Percentiles rank a stretch among this genome's conserved stretches.
These are phyloP conservation scores for Drepanosiphum platanoidis DNA, from an alignment of 2,888 invertebrate species.

Conservation along the genomic window DNA sequence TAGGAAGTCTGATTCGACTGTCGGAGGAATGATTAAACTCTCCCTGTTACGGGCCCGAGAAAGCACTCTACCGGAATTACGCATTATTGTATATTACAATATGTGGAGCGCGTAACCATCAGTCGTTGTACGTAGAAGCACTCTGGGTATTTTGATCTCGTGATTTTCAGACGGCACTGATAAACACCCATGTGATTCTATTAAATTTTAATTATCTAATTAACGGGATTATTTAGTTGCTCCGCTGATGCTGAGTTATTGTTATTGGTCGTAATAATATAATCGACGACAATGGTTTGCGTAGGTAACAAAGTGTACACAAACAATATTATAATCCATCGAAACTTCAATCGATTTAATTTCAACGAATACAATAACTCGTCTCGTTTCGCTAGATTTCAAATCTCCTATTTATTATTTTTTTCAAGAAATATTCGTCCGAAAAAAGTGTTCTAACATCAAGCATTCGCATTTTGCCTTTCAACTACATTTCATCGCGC, in stretches of 20 bases:
- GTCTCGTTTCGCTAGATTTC: too few relatives aligned
- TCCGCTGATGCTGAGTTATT: not conserved
- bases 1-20: not conserved
- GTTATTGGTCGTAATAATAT: not conserved
- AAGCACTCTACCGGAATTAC: not conserved
- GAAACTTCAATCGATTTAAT: too few relatives aligned
- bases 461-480: too few relatives aligned
- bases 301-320: not conserved
- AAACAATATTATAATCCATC: too few relatives aligned
- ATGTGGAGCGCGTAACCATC: not conserved
- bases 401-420: too few relatives aligned
- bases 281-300: not conserved
- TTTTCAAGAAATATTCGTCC: too few relatives aligned
- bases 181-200: not conserved
- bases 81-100: not conserved
- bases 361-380: too few relatives aligned
- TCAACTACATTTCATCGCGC: too few relatives aligned
- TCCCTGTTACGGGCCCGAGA: conserved; percentile 17
- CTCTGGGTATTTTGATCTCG: not conserved
- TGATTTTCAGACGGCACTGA: conserved; percentile 15
- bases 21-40: not conserved
- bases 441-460: too few relatives aligned
- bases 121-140: not conserved
- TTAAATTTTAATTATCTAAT: conserved; percentile 33
- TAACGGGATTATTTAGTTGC: not conserved